A percentile compares a stretch with the other conserved stretches of the same genome.
phyloP scores from a whole-genome alignment of 2,113 vertebrate species.

The Ceratotherium simum region DNA sequence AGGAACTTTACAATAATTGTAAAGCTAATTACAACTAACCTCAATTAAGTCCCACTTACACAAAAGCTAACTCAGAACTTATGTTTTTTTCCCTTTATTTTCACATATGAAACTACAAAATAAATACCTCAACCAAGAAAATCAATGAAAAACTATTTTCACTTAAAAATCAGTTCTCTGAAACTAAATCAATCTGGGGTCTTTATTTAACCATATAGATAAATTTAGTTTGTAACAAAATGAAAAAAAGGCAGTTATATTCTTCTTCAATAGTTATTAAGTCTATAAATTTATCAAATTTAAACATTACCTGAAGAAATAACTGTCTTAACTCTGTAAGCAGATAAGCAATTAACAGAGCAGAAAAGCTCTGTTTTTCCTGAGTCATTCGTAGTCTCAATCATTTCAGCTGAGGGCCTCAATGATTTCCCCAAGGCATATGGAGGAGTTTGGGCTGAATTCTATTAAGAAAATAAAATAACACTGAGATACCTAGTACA shows the following conservation, averaged over 20 bases:
- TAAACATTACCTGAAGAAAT: conserved; percentile 92
- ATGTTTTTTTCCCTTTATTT: neutral
- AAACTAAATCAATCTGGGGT: conserved; percentile 32
- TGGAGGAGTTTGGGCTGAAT: conserved; percentile 89
- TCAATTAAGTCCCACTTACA: neutral
- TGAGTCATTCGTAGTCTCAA: conserved; percentile 90
- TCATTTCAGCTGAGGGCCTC: conserved; percentile 90
- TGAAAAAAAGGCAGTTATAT: conserved; percentile 21
- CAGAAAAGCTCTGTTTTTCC: conserved; percentile 95
- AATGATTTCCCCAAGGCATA: conserved; percentile 92
- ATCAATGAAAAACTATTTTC: neutral
- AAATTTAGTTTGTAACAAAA: neutral
- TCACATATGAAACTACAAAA: conserved; percentile 49
- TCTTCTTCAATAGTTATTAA: conserved; percentile 44
- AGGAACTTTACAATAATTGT: conserved; percentile 37
- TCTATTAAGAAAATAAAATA: conserved; percentile 87
- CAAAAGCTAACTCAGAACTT: conserved; percentile 33
- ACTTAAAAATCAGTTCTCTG: conserved; percentile 47
- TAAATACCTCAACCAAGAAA: conserved; percentile 6
- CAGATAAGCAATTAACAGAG: conserved; percentile 95
- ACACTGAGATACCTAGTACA: neutral
- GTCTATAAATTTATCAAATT: conserved; percentile 49
- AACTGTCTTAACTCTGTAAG: conserved; percentile 94
- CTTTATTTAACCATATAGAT: conserved; percentile 51
- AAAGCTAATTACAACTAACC: conserved; percentile 16